Evolutionary conservation across 2,888 invertebrate genomes (phyloP).

Genomic region (Melanotus villosus): DNA sequence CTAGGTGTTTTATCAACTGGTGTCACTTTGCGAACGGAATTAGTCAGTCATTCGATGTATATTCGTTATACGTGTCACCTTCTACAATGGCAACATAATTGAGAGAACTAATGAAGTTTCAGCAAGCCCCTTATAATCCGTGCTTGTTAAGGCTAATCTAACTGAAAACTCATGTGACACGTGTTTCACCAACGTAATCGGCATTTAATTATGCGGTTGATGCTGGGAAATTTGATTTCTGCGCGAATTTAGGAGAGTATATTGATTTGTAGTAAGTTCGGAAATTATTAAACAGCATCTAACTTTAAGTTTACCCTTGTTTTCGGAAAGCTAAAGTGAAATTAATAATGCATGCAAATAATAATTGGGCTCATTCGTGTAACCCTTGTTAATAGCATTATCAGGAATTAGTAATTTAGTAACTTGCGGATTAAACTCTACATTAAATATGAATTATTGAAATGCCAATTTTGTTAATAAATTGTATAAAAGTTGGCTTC

Average conservation of each 20-base stretch:
- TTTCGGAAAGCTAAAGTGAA: too few relatives aligned
- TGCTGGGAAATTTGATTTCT: conserved; percentile 24
- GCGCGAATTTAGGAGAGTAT: neutral
- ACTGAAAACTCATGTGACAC: conserved; percentile 36
- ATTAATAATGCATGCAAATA: too few relatives aligned
- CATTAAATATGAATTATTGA: too few relatives aligned
- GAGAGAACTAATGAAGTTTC: conserved; percentile 42
- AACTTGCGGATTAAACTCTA: too few relatives aligned
- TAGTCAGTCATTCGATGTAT: neutral
- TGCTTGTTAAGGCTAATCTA: conserved; percentile 36
- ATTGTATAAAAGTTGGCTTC: too few relatives aligned
- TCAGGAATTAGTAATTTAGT: too few relatives aligned
- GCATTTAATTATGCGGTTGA: conserved; percentile 28
- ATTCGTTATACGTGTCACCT: conserved; percentile 11
- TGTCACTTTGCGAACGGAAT: neutral
- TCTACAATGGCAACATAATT: conserved; percentile 31
- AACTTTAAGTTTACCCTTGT: too few relatives aligned
- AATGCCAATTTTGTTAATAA: too few relatives aligned
- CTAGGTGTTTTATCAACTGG: neutral
- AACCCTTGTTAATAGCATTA: too few relatives aligned
- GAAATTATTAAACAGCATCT: neutral
- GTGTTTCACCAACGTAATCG: conserved; percentile 32
- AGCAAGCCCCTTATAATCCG: conserved; percentile 34
- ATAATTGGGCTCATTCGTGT: too few relatives aligned
- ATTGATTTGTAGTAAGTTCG: neutral